Evolutionary conservation across 2,888 invertebrate genomes (phyloP).

Genomic region (Athrips mouffetella): DNA sequence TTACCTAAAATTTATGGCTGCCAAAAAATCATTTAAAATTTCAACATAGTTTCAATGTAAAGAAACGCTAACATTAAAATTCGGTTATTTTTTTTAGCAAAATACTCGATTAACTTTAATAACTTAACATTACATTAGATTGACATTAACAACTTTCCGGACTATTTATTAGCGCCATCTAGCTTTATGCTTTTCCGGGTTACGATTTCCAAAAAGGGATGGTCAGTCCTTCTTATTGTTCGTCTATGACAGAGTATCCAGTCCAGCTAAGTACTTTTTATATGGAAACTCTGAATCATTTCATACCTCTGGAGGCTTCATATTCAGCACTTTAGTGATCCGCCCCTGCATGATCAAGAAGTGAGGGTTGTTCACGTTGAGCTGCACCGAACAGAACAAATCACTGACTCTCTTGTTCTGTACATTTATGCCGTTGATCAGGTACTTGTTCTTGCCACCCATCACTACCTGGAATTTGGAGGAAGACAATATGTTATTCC

Average conservation of each 20-base stretch:
- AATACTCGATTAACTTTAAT: too few relatives aligned
- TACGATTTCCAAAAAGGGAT: too few relatives aligned
- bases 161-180: too few relatives aligned
- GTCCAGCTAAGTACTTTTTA: background rate
- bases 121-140: too few relatives aligned
- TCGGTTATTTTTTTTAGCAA: too few relatives aligned
- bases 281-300: background rate
- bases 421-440: slow-evolving; percentile 95
- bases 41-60: too few relatives aligned
- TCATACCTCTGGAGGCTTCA: slow-evolving; percentile 96
- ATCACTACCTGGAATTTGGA: slow-evolving; percentile 81
- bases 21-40: too few relatives aligned
- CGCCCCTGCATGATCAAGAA: slow-evolving; percentile 99
- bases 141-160: too few relatives aligned
- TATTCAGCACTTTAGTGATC: slow-evolving; percentile 98
- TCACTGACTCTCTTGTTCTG: slow-evolving; percentile 94
- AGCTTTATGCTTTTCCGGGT: too few relatives aligned
- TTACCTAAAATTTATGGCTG: too few relatives aligned
- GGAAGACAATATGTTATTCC: background rate
- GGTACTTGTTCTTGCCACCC: slow-evolving; percentile 94
- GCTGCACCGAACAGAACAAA: slow-evolving; percentile 96
- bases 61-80: too few relatives aligned
- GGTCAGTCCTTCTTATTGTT: too few relatives aligned
- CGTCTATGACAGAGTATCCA: background rate
- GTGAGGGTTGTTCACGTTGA: slow-evolving; percentile 99